phyloP scores from a whole-genome alignment of 1,140 invertebrate species.

The Sminthurides bifidus region DNA sequence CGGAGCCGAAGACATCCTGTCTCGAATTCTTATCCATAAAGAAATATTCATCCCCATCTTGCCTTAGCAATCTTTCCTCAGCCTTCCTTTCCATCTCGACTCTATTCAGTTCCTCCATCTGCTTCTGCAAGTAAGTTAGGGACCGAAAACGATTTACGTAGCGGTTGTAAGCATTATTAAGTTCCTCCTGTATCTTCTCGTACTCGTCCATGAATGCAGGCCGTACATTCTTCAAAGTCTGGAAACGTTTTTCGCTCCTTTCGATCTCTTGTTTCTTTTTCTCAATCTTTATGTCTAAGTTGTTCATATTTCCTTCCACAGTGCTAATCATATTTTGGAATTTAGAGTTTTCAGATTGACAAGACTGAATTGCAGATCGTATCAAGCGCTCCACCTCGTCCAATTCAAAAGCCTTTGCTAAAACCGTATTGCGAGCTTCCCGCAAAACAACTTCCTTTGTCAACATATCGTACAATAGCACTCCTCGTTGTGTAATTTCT shows the following conservation, averaged over 20 bases:
- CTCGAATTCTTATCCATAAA: slow-evolving; percentile 15
- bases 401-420: slow-evolving; percentile 68
- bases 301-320: slow-evolving; percentile 70
- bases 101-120: slow-evolving; percentile 56
- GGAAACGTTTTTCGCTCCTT: slow-evolving; percentile 79
- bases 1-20: slow-evolving; percentile 9
- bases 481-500: slow-evolving; percentile 80
- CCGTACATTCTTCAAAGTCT: slow-evolving; percentile 88
- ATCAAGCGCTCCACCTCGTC: slow-evolving; percentile 64
- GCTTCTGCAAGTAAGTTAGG: slow-evolving; percentile 65
- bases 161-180: slow-evolving; percentile 70
- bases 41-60: slow-evolving; percentile 23
- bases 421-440: slow-evolving; percentile 49
- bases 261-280: slow-evolving; percentile 78
- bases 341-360: slow-evolving; percentile 56
- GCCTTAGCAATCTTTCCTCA: slow-evolving; percentile 41
- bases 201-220: slow-evolving; percentile 97
- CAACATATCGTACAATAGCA: slow-evolving; percentile 77
- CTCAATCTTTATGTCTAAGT: slow-evolving; percentile 82
- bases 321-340: slow-evolving; percentile 65
- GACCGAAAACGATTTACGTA: slow-evolving; percentile 81
- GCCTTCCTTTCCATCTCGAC: slow-evolving; percentile 53
- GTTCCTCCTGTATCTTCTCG: slow-evolving; percentile 74
- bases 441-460: slow-evolving; percentile 62
- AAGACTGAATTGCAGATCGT: slow-evolving; percentile 53